A percentile compares a stretch with the other conserved stretches of the same genome.
phyloP scores from a whole-genome alignment of 2,888 invertebrate genomes.

The Plagodis pulveraria region DNA sequence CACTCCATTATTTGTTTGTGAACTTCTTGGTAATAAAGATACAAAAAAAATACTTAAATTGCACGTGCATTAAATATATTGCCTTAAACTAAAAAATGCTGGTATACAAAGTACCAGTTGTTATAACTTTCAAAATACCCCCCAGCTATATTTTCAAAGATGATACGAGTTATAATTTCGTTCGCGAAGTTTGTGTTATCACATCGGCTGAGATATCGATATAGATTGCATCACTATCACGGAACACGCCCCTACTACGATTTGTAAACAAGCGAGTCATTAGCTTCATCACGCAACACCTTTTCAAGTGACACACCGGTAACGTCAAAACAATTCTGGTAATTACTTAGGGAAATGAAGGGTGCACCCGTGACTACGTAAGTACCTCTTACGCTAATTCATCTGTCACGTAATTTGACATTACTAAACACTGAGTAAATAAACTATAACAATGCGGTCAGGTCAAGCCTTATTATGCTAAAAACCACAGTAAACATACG shows the following conservation, averaged over 20 bases:
- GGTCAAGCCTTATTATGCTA: too few relatives aligned
- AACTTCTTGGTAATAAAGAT: too few relatives aligned
- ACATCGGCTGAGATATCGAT: slow-evolving; percentile 3
- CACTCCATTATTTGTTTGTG: too few relatives aligned
- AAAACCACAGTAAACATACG: too few relatives aligned
- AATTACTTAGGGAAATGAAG: slow-evolving; percentile 14
- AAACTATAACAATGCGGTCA: too few relatives aligned
- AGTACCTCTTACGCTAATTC: not conserved
- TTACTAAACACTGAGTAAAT: too few relatives aligned
- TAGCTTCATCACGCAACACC: slow-evolving; percentile 17
- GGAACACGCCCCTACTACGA: slow-evolving; percentile 13
- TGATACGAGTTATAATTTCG: slow-evolving; percentile 1
- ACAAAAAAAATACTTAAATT: too few relatives aligned
- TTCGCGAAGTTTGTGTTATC: slow-evolving; percentile 10
- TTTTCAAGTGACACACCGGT: slow-evolving; percentile 9
- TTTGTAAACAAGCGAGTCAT: slow-evolving; percentile 22
- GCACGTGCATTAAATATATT: too few relatives aligned
- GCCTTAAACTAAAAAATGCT: too few relatives aligned
- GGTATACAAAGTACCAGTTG: too few relatives aligned
- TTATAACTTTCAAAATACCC: too few relatives aligned
- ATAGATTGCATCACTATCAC: slow-evolving; percentile 17
- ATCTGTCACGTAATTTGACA: not conserved
- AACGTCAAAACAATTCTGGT: slow-evolving; percentile 9
- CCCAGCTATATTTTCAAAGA: not conserved
- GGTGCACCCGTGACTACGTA: not conserved